Evolutionary conservation across 2,888 invertebrate genomes (phyloP).

Genomic region (Harmothoe impar): DNA sequence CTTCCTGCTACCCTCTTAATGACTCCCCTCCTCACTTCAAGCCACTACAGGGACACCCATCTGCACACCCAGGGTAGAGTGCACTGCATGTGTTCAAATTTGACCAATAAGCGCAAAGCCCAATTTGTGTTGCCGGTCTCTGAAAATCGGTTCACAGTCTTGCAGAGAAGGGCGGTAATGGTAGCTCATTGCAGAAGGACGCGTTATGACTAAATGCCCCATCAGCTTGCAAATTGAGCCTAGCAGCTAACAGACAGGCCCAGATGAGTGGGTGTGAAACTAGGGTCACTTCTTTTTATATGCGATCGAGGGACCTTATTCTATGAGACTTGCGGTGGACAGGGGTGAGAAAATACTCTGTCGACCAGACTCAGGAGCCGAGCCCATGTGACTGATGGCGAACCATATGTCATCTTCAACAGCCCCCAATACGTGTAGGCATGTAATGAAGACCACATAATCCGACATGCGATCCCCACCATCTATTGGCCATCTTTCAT

Average conservation of each 20-base stretch:
- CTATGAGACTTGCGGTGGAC: too few species aligned
- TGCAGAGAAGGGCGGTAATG: neutral
- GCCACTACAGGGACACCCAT: too few species aligned
- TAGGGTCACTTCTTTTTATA: neutral
- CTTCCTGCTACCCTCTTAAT: neutral
- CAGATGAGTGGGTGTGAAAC: constrained; percentile 28
- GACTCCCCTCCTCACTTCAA: neutral
- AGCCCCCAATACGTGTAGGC: too few species aligned
- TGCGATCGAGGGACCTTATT: neutral
- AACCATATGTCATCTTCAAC: too few species aligned
- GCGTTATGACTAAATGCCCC: constrained; percentile 30
- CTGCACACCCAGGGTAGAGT: too few species aligned
- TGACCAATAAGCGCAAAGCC: neutral
- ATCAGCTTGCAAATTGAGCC: neutral
- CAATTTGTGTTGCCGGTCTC: neutral
- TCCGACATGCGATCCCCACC: too few species aligned
- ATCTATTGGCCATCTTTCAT: too few species aligned
- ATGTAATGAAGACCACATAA: too few species aligned
- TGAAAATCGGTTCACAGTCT: neutral
- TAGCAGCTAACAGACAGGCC: neutral
- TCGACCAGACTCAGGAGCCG: too few species aligned
- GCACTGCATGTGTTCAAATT: neutral
- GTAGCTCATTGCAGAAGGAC: neutral
- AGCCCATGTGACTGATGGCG: too few species aligned
- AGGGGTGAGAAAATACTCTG: too few species aligned